These are phyloP conservation scores for Allobates femoralis DNA, from an alignment of 2,797 vertebrate genomes.

Conservation along the genomic window DNA sequence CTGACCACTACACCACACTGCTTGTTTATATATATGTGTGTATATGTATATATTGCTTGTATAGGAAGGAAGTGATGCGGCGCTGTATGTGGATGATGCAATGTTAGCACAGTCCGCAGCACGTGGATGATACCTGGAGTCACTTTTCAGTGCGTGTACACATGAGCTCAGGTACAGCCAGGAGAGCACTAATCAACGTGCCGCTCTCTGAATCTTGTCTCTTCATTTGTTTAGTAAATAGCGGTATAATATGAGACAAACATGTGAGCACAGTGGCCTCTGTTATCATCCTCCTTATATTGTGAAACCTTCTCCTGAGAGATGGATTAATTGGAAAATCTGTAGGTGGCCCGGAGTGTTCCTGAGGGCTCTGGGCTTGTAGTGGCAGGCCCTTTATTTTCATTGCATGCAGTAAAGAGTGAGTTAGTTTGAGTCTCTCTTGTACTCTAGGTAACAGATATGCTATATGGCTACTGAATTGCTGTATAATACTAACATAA, in stretches of 20 bases:
- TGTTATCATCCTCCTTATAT: constrained; percentile 27
- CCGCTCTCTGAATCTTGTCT: neutral
- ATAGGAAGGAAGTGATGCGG: constrained; percentile 23
- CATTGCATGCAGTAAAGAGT: constrained; percentile 6
- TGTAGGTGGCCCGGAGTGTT: constrained; percentile 42
- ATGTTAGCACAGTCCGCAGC: neutral
- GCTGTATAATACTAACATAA: no score
- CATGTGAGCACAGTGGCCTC: constrained; percentile 1
- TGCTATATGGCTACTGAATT: neutral
- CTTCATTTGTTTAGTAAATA: constrained; percentile 30
- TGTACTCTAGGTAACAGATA: constrained; percentile 11
- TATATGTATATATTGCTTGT: neutral
- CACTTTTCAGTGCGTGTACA: neutral
- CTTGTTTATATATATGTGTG: neutral
- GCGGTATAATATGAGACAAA: neutral
- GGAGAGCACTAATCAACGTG: neutral
- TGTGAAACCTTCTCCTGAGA: constrained; percentile 28
- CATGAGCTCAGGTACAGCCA: neutral
- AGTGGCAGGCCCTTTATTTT: constrained; percentile 40
- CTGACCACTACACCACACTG: neutral
- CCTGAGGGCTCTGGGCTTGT: constrained; percentile 53
- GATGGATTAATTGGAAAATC: constrained; percentile 51
- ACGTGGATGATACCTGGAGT: neutral
- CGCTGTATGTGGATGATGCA: constrained; percentile 24
- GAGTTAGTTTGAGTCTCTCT: constrained; percentile 24